Percentiles rank a stretch among this genome's conserved stretches.
These are phyloP conservation scores for Pyralis farinalis DNA, from an alignment of 2,888 invertebrate genomes.

Conservation along the genomic window DNA sequence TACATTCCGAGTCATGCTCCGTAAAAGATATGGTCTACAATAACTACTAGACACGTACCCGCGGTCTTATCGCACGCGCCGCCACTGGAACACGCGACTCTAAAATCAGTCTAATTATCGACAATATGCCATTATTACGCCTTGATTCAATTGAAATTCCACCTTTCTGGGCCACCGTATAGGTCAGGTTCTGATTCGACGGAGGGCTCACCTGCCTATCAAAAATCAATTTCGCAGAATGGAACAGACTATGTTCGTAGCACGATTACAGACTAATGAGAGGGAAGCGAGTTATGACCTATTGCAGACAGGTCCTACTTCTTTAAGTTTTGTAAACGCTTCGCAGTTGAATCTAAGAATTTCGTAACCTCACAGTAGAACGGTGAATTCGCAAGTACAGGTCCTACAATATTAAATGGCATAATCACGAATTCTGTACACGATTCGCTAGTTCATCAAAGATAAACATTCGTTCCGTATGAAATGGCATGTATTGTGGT, in stretches of 20 bases:
- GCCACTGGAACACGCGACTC: too few species aligned
- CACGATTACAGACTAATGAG: constrained; percentile 15
- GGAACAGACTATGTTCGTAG: too few species aligned
- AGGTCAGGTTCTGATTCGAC: background rate
- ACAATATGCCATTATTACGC: constrained; percentile 37
- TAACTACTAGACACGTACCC: too few species aligned
- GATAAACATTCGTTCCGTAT: constrained; percentile 44
- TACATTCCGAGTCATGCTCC: too few species aligned
- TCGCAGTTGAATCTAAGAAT: constrained; percentile 39
- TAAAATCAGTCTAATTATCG: constrained; percentile 38
- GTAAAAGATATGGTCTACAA: too few species aligned
- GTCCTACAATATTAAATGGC: constrained; percentile 60
- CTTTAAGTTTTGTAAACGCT: constrained; percentile 9
- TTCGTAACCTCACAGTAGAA: constrained; percentile 50
- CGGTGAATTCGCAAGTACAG: constrained; percentile 48
- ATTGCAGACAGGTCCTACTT: too few species aligned
- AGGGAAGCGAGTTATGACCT: too few species aligned
- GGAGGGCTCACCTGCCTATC: too few species aligned
- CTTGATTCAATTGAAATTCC: constrained; percentile 36
- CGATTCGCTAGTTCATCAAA: constrained; percentile 57
- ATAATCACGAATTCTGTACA: constrained; percentile 65
- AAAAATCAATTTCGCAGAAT: too few species aligned
- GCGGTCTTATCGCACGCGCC: too few species aligned
- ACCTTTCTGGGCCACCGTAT: constrained; percentile 20
- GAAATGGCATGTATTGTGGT: constrained; percentile 24